Base-by-base conservation (phyloP, 1,140 invertebrate species). In the Chymomyza costata region DNA sequence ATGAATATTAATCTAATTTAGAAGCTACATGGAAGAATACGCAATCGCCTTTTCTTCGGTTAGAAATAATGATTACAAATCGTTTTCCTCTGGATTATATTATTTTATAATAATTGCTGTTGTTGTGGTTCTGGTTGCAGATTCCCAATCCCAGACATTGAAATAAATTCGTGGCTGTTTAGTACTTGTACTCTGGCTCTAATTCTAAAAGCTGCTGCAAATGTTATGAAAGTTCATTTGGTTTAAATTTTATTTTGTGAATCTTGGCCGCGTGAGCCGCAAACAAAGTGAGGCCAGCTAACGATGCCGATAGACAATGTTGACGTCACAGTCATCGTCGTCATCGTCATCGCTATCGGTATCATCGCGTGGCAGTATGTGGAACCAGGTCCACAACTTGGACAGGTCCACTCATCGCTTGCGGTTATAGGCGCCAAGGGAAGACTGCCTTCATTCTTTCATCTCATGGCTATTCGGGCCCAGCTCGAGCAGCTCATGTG, bases 401-500 rank as follows among this genome's bases (percentile, higher is more conserved):
- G 62, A 65, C 62, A 65, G 45, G 58, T 73, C 52, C 64, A 73
- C 73, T 80, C 73, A 80, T 80, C 73, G 73, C 35, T 80, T 80
- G 74, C 73, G 73, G 48, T 81, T 80, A 61, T 80, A 80, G 68
- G 73, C 68, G 74, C 74, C 73, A 81, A 80, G 73, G 64, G 50
- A 58, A 68, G 73, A 80, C 74, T 81, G 76, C 70, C 74, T 78
- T 82, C 73, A 80, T 84, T 84, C 78, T 43, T 84, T 83, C 73
- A 74, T 83, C 43, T 84, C 82, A 48, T 84, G 76, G 3, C 68
- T 82, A 80, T 83, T 84, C 18, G 80, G 39, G 5, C 82, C 82
- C 30, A 84, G 80, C 68, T 84, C 82, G 56, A 84, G 74, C 39
- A 84, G 70, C 61, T 84, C 82, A 83, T 84, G 82, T 34, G 82